Percentiles rank a stretch among this genome's conserved stretches.
Conservation (phyloP, 2,797 vertebrate genomes). For the Graptemys geographica region DNA sequence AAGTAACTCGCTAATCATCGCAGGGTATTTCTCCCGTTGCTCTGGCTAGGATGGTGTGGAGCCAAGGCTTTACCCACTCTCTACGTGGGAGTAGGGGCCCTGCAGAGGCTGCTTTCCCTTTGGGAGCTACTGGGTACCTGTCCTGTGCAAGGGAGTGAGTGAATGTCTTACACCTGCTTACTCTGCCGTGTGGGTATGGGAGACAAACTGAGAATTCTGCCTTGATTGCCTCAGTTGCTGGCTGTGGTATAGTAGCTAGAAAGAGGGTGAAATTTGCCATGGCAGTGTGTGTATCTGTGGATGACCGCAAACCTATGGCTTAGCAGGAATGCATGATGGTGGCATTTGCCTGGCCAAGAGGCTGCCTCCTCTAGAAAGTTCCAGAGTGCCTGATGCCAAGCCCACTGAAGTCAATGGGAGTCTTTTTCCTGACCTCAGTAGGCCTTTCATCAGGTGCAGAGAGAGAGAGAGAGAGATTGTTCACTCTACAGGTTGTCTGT, state of each 20-base stretch:
- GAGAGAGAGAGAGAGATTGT: not conserved
- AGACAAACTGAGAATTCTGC: not conserved
- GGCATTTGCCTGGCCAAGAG: not conserved
- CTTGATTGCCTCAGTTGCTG: not conserved
- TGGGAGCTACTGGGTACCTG: no score
- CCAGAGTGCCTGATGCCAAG: not conserved
- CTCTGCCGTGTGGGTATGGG: not conserved
- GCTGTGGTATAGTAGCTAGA: not conserved
- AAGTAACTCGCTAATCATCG: not conserved
- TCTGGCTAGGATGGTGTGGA: not conserved
- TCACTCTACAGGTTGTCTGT: not conserved
- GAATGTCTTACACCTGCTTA: not conserved
- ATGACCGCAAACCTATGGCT: not conserved
- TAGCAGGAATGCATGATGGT: accelerated
- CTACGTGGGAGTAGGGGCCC: no score
- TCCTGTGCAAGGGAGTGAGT: no score
- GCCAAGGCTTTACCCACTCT: not conserved
- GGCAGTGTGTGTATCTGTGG: not conserved
- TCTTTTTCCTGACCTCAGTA: not conserved
- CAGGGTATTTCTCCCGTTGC: not conserved
- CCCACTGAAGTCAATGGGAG: not conserved
- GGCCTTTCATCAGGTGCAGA: not conserved
- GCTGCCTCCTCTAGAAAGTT: not conserved
- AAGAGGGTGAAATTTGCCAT: not conserved
- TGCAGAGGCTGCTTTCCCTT: no score